Evolutionary conservation across 2,888 invertebrate genomes (phyloP), one percentile per base, ranked within the genome.

Genomic region (Ectobius pallidus): DNA sequence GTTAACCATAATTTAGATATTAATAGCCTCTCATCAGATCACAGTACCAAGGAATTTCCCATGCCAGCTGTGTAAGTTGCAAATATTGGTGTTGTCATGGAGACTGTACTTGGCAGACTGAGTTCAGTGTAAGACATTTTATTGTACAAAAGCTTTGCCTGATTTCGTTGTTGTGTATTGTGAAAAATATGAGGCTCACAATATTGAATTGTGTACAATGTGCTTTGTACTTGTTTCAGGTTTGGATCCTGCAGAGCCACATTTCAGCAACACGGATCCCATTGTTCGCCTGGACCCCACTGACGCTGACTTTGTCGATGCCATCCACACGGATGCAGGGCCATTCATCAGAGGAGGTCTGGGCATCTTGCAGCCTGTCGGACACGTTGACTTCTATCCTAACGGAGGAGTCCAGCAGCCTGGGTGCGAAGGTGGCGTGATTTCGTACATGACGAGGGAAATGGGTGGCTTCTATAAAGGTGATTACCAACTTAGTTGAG

Each of bases 241-340:
- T 0, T 81, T 97, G 78, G 97, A 97, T 84, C 96, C 97, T 0
- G 97, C 97, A 0, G 94, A 95, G 75, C 97, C 97, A 0, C 92
- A 94, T 81, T 97, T 96, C 84, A 90, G 91, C 73, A 90, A 93
- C 78, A 92, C 94, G 0, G 90, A 91, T 46, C 87, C 91, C 0
- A 86, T 92, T 73, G 94, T 97, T 0, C 89, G 96, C 0, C 85
- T 97, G 62, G 96, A 97, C 81, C 88, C 91, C 3, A 88, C 91
- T 0, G 97, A 97, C 80, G 97, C 97, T 0, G 86, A 89, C 74
- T 97, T 92, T 81, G 97, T 97, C 0, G 96, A 96, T 79, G 89
- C 94, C 20, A 91, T 97, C 76, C 97, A 97, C 81, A 94, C 95
- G 3, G 96, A 97, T 81, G 91, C 91, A 0, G 88, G 89, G 81